Percentiles rank a stretch among this genome's conserved stretches.
Evolutionary conservation across 2,888 invertebrate genomes (phyloP).

Genomic region (Halictus quadricinctus): DNA sequence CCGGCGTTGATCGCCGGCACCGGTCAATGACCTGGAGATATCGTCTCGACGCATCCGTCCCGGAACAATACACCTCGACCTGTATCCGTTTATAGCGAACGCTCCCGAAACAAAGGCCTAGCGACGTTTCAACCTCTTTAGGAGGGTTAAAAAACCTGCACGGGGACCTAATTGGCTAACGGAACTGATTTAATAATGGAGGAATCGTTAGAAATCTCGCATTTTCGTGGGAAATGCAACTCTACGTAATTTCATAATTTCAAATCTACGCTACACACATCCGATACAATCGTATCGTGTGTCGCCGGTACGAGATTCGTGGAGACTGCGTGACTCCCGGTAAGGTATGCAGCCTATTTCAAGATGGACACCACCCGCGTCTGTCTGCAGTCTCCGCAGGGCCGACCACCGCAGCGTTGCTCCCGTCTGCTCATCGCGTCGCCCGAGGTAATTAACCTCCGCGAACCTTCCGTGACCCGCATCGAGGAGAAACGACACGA

Average conservation of each 20-base stretch:
- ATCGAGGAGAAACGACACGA: not conserved
- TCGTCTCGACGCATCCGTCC: not conserved
- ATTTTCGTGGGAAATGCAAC: no score
- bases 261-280: no score
- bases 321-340: conserved; percentile 28
- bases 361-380: conserved; percentile 62
- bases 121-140: no score
- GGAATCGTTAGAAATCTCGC: no score
- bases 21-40: not conserved
- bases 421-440: conserved; percentile 30
- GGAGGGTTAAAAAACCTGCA: no score
- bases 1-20: not conserved
- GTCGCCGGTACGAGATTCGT: not conserved
- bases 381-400: conserved; percentile 58
- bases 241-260: no score
- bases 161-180: no score
- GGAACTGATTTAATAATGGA: no score
- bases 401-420: conserved; percentile 60
- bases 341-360: conserved; percentile 53
- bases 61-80: no score
- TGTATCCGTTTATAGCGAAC: no score
- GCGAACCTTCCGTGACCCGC: conserved; percentile 11
- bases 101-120: no score
- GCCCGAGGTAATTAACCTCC: conserved; percentile 49
- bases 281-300: conserved; percentile 77